These are phyloP conservation scores for Cremastinae sp. DNA, from an alignment of 2,888 invertebrate genomes.

Conservation along the genomic window DNA sequence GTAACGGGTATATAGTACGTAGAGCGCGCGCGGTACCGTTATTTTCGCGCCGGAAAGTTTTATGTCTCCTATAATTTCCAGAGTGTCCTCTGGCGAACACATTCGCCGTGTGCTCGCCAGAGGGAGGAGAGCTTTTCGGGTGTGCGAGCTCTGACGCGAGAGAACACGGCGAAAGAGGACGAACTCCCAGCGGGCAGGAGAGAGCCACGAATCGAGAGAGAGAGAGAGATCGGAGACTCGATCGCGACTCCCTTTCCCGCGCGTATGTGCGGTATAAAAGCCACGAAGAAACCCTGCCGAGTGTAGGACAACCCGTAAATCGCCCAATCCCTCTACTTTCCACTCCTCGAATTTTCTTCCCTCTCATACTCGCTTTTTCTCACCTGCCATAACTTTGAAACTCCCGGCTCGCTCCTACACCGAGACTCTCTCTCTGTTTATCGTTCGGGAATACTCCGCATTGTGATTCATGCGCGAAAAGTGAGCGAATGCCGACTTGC, in stretches of 20 bases:
- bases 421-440: no score
- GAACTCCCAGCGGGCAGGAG: slow-evolving; percentile 42
- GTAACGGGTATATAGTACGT: slow-evolving; percentile 19
- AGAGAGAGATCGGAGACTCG: slow-evolving; percentile 15
- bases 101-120: slow-evolving; percentile 41
- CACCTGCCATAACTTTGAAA: background rate
- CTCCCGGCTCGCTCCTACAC: no score
- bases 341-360: slow-evolving; percentile 10
- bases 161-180: slow-evolving; percentile 38
- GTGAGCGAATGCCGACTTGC: no score
- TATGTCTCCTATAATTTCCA: slow-evolving; percentile 66
- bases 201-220: slow-evolving; percentile 19
- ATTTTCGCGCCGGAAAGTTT: slow-evolving; percentile 66
- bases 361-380: slow-evolving; percentile 8
- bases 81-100: slow-evolving; percentile 60
- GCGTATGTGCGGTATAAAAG: slow-evolving; percentile 14
- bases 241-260: slow-evolving; percentile 37
- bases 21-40: slow-evolving; percentile 59
- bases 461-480: no score
- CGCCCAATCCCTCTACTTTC: slow-evolving; percentile 52
- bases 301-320: slow-evolving; percentile 59
- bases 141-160: slow-evolving; percentile 39
- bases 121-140: slow-evolving; percentile 39
- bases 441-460: no score
- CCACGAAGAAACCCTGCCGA: slow-evolving; percentile 21